Evolutionary conservation across 1,140 invertebrate genomes (phyloP), one percentile per base, ranked within the genome.

Genomic region (Drosophila chauvacae): DNA sequence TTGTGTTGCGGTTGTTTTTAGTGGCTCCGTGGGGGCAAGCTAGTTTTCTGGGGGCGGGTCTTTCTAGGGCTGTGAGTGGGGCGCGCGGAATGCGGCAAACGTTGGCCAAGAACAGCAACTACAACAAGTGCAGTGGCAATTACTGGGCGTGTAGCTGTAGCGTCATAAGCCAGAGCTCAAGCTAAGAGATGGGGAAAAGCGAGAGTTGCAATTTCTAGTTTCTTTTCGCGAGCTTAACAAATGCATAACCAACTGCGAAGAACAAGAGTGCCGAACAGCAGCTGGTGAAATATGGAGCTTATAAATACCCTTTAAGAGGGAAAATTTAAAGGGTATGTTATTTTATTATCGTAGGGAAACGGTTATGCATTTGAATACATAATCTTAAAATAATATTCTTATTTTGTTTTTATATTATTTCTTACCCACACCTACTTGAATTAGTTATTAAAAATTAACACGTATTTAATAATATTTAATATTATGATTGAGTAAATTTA

Each of bases 1-100:
- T 87, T 88, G 84, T 87, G 84, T 84, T 87, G 84, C 73, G 84
- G 84, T 87, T 80, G 84, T 84, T 87, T 88, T 88, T 77, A 88
- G 84, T 84, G 80, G 77, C 77, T 61, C 68, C 57, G 39, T 51
- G 37, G 45, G 35, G 64, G 74, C 57, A 39, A 42, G 30, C 70
- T 23, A 20, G 42, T 30, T 48, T 71, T 51, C 70, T 26, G 55
- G 7, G 45, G 44, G 66, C 44, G 39, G 44, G 7, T 16, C 51
- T 33, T 69, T 1, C 13, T 4, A 2, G 37, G 60, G n/a, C 18
- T 30, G 70, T 7, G 18, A 47, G 20, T 42, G 53, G 53, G 33
- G 62, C 35, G 53, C 44, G 55, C 2, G 14, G 35, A 56, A 56
- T 56, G 53, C 56, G 28, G 37, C 68, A 37, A 73, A 59, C 76